Evolutionary conservation across 2,797 vertebrate genomes (phyloP).

Genomic region (Artibeus jamaicensis): DNA sequence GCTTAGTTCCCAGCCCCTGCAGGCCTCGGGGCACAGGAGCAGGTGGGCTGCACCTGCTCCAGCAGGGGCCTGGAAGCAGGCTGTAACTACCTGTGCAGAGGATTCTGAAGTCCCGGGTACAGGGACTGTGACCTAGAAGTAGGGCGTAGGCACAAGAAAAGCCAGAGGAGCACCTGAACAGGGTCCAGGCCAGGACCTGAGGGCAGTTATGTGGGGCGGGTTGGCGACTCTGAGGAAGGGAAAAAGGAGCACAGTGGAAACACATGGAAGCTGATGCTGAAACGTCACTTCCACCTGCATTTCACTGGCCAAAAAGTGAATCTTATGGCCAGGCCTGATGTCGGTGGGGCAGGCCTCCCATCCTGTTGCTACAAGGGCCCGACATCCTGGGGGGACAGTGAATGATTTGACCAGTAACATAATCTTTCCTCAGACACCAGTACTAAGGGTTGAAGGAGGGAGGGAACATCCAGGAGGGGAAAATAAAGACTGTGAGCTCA

Average conservation of each 20-base stretch:
- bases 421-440: background rate
- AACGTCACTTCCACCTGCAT: background rate
- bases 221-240: background rate
- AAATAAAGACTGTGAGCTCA: background rate
- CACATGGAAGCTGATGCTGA: background rate
- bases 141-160: background rate
- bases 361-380: background rate
- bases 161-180: background rate
- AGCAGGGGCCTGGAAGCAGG: background rate
- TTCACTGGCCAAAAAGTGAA: background rate
- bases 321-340: background rate
- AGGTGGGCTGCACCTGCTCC: rapidly evolving
- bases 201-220: background rate
- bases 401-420: background rate
- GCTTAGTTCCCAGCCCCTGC: background rate
- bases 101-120: background rate
- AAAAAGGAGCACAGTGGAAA: background rate
- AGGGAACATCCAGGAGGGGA: background rate
- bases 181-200: background rate
- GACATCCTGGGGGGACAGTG: background rate
- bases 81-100: background rate
- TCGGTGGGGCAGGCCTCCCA: background rate
- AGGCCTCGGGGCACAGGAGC: background rate
- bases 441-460: background rate
- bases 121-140: background rate